Percentiles rank a stretch among this genome's conserved stretches.
phyloP scores from a whole-genome alignment of 2,113 vertebrate genomes.

The human (Homo sapiens) region GRCh38 chr11:75747001-75747500 shows the following conservation, averaged over 20 bases:
- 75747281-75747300: not conserved
- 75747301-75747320: not conserved
- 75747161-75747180: not conserved
- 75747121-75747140: not conserved
- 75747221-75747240: not conserved
- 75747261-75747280: not conserved
- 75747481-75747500: too few relatives aligned
- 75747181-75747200: not conserved
- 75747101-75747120: too few relatives aligned
- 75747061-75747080: not conserved
- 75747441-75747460: too few relatives aligned
- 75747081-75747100: not conserved
- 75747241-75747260: not conserved
- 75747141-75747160: not conserved
- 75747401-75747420: not conserved
- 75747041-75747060: not conserved
- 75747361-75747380: not conserved
- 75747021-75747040: not conserved
- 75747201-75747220: not conserved
- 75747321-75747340: not conserved
- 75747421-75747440: too few relatives aligned
- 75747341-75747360: not conserved
- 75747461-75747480: too few relatives aligned
- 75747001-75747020: not conserved
- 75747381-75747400: not conserved